Evolutionary conservation across 2,113 vertebrate genomes (phyloP).

Genomic region (Lipotes vexillifer): DNA sequence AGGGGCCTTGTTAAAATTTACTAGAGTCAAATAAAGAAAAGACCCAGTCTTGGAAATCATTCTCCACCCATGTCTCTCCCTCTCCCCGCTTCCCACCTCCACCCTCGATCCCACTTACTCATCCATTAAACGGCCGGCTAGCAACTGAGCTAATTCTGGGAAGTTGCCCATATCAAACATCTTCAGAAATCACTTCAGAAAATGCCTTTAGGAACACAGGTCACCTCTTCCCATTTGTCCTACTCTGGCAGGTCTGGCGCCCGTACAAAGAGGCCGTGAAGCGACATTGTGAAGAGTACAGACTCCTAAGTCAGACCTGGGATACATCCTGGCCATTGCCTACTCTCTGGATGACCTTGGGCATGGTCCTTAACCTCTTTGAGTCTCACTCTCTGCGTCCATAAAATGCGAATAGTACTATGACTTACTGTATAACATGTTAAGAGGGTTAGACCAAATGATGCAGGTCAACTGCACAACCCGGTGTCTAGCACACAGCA

Average conservation of each 20-base stretch:
- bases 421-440: fast-evolving
- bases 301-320: not conserved
- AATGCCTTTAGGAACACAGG: not conserved
- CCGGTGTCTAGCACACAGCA: too few species aligned
- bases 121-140: not conserved
- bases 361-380: not conserved
- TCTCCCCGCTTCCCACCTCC: not conserved
- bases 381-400: not conserved
- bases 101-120: not conserved
- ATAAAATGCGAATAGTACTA: not conserved
- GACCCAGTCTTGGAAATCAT: conserved; percentile 1
- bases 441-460: not conserved
- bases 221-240: not conserved
- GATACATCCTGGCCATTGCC: not conserved
- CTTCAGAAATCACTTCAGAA: not conserved
- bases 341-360: not conserved
- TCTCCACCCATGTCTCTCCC: not conserved
- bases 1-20: conserved; percentile 37
- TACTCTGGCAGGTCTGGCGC: not conserved
- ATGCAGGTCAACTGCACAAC: not conserved
- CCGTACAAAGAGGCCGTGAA: not conserved
- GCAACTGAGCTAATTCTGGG: not conserved
- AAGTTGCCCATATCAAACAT: not conserved
- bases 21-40: conserved; percentile 16
- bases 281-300: not conserved